Percentiles rank a stretch among this genome's conserved stretches.
Conservation (phyloP, 2,113 vertebrate genomes). For the Uropsilus gracilis region DNA sequence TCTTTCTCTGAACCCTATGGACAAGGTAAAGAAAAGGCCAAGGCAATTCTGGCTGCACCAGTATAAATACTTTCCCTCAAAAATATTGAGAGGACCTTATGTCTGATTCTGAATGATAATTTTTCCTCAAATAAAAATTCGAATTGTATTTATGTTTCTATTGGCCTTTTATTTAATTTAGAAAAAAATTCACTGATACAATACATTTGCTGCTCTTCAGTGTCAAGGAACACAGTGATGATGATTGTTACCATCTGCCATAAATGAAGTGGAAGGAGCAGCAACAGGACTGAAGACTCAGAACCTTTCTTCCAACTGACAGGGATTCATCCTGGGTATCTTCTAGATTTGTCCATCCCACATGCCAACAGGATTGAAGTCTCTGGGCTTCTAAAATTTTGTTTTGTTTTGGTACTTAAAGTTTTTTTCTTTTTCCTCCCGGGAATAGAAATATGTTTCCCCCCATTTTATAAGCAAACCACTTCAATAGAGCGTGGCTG, state of each 20-base stretch:
- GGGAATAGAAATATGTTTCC: constrained; percentile 52
- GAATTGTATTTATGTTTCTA: not conserved
- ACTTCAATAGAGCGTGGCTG: constrained; percentile 78
- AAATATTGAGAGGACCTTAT: not conserved
- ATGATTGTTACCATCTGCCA: not conserved
- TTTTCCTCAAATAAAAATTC: constrained; percentile 23
- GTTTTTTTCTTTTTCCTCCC: not conserved
- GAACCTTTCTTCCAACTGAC: not conserved
- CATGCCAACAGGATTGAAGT: not conserved
- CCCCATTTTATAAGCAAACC: constrained; percentile 73
- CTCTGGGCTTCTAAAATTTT: constrained; percentile 8
- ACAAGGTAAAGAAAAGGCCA: not conserved
- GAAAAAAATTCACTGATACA: not conserved
- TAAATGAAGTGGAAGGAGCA: not conserved
- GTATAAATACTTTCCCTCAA: not conserved
- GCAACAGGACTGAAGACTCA: not conserved
- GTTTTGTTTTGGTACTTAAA: constrained; percentile 58
- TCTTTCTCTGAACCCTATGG: not conserved
- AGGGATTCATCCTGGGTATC: not conserved
- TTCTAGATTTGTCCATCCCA: not conserved
- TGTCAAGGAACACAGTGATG: not conserved
- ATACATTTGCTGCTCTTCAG: not conserved
- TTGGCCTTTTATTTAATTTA: constrained; percentile 41
- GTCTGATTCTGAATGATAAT: not conserved
- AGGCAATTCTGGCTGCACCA: not conserved